Base-by-base conservation (phyloP, 2,797 vertebrate genomes). In the Catamblyrhynchus diadema region DNA sequence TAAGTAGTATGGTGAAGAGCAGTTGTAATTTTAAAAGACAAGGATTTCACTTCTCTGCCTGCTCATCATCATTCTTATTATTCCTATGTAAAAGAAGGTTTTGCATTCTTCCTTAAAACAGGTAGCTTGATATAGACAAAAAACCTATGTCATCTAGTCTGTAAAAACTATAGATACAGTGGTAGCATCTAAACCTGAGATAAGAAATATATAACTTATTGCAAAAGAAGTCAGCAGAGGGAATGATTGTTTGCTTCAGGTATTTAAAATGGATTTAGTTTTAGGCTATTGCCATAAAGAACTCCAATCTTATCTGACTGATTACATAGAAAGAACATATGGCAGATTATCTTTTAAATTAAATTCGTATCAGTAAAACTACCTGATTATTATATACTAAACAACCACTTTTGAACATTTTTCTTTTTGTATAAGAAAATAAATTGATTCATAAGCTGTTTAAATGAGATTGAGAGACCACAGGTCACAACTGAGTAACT, bases 371-470 rank as follows among this genome's bases (percentile, higher is more conserved):
- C 42, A 41, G 57, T 54, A 44, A 53, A 90, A 62, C 21, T 28
- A 72, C 14, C 7, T 45, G 21, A 64, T 64, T 66, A 66, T 77
- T 84, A 48, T 37, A 67, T 33, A 60, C 41, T 50, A 84, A 92
- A 85, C 51, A 90, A 92, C 24, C 18, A 59, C 14, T 82, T 72
- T 27, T 70, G 64, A 92, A 60, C 53, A 10, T 59, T 45, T 73
- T 95, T 75, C 11, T 86, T 95, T 90, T 84, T 48, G 33, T 42
- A 15, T 39, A 67, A 92, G 56, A 92, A 94, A 86, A 75, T 25
- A 75, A 88, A 81, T 88, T 75, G 16, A 69, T 86, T 84, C 27
- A 48, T 42, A 66, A 60, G 0, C 24, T 93, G 56, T 64, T 93
- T 50, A 90, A 81, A 88, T 86, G 47, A 93, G 65, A 88, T 57